Evolutionary conservation across 1,140 invertebrate species (phyloP).

Genomic region (Mamestra configurata): DNA sequence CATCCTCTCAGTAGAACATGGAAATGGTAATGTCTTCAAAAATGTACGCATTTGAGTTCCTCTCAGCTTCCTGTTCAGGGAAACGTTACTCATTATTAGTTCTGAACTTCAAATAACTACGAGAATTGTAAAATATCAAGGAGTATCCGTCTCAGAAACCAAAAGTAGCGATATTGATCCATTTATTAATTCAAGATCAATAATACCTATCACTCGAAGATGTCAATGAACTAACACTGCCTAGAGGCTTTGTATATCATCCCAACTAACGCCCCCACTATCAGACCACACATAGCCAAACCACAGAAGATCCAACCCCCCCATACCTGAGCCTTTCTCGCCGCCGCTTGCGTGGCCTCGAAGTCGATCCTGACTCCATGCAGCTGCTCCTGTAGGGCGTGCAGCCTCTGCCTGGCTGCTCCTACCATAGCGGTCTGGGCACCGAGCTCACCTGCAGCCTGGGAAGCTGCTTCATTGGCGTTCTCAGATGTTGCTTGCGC

Average conservation of each 20-base stretch:
- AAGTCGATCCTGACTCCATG: slow-evolving; percentile 90
- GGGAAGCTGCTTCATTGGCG: slow-evolving; percentile 90
- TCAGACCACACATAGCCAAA: background rate
- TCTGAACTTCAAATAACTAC: background rate
- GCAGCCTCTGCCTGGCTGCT: slow-evolving; percentile 89
- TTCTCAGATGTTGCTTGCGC: slow-evolving; percentile 91
- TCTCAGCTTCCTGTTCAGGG: slow-evolving; percentile 68
- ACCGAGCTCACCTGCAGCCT: slow-evolving; percentile 90
- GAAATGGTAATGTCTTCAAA: slow-evolving; percentile 76
- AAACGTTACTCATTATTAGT: slow-evolving; percentile 52
- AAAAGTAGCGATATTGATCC: too few relatives aligned
- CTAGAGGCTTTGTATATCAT: background rate
- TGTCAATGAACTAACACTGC: background rate
- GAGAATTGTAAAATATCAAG: background rate
- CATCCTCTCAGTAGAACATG: slow-evolving; percentile 59
- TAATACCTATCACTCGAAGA: too few relatives aligned
- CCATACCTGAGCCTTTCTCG: slow-evolving; percentile 89
- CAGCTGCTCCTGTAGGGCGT: slow-evolving; percentile 89
- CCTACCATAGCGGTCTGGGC: slow-evolving; percentile 92
- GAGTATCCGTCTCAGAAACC: background rate
- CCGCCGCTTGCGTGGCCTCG: slow-evolving; percentile 90
- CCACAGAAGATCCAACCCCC: background rate
- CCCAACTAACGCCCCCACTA: background rate
- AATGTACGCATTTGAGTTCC: slow-evolving; percentile 65
- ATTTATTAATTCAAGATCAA: too few relatives aligned